These are phyloP conservation scores for Calcarius lapponicus DNA, from an alignment of 2,797 vertebrate genomes.

Conservation along the genomic window DNA sequence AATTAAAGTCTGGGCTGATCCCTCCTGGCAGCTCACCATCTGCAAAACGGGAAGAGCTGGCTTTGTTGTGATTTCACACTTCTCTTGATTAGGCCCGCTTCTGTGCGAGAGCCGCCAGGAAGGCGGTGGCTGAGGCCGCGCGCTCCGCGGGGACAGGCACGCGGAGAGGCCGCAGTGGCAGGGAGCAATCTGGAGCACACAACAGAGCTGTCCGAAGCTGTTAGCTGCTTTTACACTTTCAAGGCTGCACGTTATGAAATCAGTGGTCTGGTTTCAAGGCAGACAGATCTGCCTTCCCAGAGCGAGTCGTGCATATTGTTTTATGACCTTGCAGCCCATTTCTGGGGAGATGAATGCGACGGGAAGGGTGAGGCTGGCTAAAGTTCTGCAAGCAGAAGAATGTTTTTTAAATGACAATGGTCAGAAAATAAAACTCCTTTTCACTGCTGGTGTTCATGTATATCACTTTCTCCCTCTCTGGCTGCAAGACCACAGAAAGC, in stretches of 20 bases:
- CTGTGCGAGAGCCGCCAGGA: constrained; percentile 23
- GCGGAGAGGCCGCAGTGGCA: neutral
- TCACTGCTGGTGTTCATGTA: neutral
- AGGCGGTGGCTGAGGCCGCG: accelerated
- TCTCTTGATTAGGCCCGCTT: constrained; percentile 21
- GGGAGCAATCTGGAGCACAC: constrained; percentile 32
- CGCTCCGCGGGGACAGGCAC: neutral
- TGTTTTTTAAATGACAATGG: neutral
- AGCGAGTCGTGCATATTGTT: accelerated
- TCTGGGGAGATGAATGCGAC: neutral
- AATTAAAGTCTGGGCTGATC: constrained; percentile 66
- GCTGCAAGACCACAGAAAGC: neutral
- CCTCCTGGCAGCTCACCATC: constrained; percentile 72
- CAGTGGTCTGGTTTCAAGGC: neutral
- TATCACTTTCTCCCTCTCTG: neutral
- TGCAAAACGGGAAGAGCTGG: constrained; percentile 52
- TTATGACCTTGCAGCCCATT: neutral
- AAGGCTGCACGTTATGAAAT: neutral
- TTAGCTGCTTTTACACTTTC: neutral
- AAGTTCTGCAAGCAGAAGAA: neutral
- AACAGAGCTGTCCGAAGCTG: neutral
- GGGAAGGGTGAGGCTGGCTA: neutral
- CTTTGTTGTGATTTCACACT: constrained; percentile 67
- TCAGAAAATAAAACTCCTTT: neutral
- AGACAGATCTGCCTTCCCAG: neutral